Base-by-base conservation (phyloP, 1,140 invertebrate species). In the Vanessa atalanta region DNA sequence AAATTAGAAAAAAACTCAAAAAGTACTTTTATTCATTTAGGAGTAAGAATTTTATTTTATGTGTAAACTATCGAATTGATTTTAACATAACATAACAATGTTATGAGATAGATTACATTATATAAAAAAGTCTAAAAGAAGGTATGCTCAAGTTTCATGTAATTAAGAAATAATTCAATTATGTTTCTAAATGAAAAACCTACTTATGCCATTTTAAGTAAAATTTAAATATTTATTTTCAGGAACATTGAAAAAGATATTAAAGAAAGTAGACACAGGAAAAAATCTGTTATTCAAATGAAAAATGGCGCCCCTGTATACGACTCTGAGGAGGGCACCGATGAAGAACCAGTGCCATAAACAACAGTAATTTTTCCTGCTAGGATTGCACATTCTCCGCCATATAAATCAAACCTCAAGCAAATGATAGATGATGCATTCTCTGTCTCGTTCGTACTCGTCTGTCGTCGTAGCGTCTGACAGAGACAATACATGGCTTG, bases 201-300 rank as follows among this genome's bases (percentile, higher is more conserved):
- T 51, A 48, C 20, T 50, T 37, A 4, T 47, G 6, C 16, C 23
- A 57, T 23, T 43, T 43, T 43, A 37, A 31, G 12, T 7, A 16
- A 11, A 64, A 26, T 47, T 5, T 47, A 64, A 64, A 0, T 15
- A 64, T 47, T 71, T 51, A 31, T 70, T 81, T 83, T 14, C 82
- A 93, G 93, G 78, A 89, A 88, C 77, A 87, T 93, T 47, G 91
- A 93, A 50, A 92, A 92, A 78, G 91, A 93, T 71, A 81, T 90
- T 73, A 93, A 92, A 76, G 92, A 93, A 70, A 86, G 88, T 50
- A 86, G 92, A 81, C 92, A 93, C 75, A 88, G 93, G 65, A 93
- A 93, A 83, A 93, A 93, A 78, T 93, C 93, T 2, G 93, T 93
- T 15, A 93, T 93, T 60, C 93, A 93, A 81, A 92, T 93, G 93